Evolutionary conservation across 2,888 invertebrate genomes (phyloP).

Genomic region (Trichogramma dendrolimi): DNA sequence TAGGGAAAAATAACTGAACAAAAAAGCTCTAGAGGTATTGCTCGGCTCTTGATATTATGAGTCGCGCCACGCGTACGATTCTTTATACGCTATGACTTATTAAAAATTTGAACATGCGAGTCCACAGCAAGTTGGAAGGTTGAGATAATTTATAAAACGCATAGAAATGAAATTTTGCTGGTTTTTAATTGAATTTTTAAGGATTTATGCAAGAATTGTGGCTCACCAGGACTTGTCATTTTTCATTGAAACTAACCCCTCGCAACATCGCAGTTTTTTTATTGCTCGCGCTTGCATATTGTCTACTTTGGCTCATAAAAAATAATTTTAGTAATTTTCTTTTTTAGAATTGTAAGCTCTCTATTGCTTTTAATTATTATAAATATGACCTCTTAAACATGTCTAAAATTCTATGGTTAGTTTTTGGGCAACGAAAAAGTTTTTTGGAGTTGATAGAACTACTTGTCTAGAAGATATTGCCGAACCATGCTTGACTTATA

Average conservation of each 20-base stretch:
- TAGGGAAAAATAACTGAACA: not conserved
- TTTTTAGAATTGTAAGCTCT: too few species aligned
- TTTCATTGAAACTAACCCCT: slow-evolving; percentile 24
- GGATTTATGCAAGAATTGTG: slow-evolving; percentile 26
- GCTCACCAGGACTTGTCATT: slow-evolving; percentile 22
- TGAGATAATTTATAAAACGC: slow-evolving; percentile 28
- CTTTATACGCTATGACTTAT: slow-evolving; percentile 28
- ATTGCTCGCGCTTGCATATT: too few species aligned
- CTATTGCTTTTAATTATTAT: too few species aligned
- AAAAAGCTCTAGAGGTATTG: not conserved
- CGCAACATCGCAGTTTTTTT: too few species aligned
- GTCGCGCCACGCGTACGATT: not conserved
- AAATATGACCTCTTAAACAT: too few species aligned
- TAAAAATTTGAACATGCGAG: slow-evolving; percentile 19
- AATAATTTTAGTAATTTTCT: too few species aligned
- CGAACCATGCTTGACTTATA: too few species aligned
- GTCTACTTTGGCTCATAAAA: too few species aligned
- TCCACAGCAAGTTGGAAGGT: slow-evolving; percentile 2
- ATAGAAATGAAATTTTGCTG: slow-evolving; percentile 31
- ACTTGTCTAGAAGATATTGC: too few species aligned
- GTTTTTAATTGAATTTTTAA: slow-evolving; percentile 32
- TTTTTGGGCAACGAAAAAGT: too few species aligned
- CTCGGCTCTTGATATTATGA: not conserved
- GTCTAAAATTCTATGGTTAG: too few species aligned
- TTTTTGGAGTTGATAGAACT: too few species aligned